These are phyloP conservation scores for Ameiurus melas DNA, from an alignment of 2,113 vertebrate genomes.

Conservation along the genomic window DNA sequence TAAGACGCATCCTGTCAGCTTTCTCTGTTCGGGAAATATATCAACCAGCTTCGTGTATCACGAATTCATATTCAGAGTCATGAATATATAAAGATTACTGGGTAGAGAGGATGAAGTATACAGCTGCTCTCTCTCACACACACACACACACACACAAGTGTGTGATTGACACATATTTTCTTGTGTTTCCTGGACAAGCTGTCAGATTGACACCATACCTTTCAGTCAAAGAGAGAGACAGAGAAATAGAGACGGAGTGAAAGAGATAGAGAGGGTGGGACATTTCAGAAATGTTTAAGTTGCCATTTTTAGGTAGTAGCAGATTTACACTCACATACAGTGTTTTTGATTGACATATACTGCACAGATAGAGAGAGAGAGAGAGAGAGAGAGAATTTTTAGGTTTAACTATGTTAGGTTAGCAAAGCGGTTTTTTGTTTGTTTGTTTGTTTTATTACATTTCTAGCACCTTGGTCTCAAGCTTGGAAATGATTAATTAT, in stretches of 20 bases:
- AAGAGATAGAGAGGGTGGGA: not conserved
- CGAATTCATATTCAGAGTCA: conserved; percentile 1
- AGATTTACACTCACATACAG: not conserved
- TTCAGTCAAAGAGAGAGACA: not conserved
- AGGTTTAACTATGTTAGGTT: not conserved
- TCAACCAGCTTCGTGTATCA: conserved; percentile 2
- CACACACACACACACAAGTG: not conserved
- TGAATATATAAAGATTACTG: conserved; percentile 8
- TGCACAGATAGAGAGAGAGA: not conserved
- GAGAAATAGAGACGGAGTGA: not conserved
- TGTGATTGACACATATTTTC: not conserved
- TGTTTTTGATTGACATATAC: not conserved
- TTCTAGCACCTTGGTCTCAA: not conserved
- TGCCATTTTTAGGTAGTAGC: not conserved
- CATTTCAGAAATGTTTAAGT: conserved; percentile 2
- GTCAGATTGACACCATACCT: conserved; percentile 9
- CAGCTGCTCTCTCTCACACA: not conserved
- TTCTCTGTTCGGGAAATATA: not conserved
- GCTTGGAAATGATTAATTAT: not conserved
- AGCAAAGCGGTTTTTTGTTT: not conserved
- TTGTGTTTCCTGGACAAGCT: not conserved
- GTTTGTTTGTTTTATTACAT: not conserved
- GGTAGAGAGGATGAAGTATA: not conserved
- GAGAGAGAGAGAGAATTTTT: not conserved
- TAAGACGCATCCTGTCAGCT: not conserved